phyloP scores from a whole-genome alignment of 2,113 vertebrate genomes.

The Tursiops truncatus region DNA sequence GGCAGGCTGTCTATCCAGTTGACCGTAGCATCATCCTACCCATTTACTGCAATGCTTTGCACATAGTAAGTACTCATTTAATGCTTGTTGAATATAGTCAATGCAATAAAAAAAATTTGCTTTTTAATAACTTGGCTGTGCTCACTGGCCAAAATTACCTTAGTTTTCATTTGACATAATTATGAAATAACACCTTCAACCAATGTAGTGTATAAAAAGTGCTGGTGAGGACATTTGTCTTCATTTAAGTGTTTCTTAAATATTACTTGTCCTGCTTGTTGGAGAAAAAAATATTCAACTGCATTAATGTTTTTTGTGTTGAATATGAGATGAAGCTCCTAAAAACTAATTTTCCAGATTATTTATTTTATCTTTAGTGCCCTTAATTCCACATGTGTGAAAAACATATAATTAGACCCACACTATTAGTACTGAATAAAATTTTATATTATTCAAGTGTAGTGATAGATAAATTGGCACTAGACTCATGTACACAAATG shows the following conservation, averaged over 20 bases:
- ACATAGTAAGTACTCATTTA: neutral
- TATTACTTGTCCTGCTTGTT: neutral
- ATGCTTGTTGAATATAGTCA: too few relatives aligned
- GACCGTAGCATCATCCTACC: neutral
- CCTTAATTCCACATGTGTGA: conserved; percentile 79
- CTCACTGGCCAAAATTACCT: neutral
- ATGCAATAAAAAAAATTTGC: neutral
- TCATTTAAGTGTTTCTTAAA: conserved; percentile 48
- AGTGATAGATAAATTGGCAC: conserved; percentile 71
- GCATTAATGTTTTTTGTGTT: conserved; percentile 50
- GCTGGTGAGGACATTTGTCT: conserved; percentile 53
- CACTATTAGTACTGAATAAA: conserved; percentile 74
- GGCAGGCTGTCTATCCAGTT: neutral
- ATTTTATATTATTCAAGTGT: conserved; percentile 72
- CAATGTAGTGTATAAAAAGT: neutral
- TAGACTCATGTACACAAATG: conserved; percentile 68
- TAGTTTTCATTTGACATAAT: conserved; percentile 59
- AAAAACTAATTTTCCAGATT: conserved; percentile 77
- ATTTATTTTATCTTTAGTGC: conserved; percentile 78
- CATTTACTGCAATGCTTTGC: fast-evolving
- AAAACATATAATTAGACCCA: conserved; percentile 77
- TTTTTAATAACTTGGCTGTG: conserved; percentile 46
- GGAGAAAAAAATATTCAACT: conserved; percentile 48
- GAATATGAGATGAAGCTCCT: conserved; percentile 62
- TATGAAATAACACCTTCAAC: conserved; percentile 58